phyloP scores from a whole-genome alignment of 2,113 vertebrate species.

The Anhinga anhinga region DNA sequence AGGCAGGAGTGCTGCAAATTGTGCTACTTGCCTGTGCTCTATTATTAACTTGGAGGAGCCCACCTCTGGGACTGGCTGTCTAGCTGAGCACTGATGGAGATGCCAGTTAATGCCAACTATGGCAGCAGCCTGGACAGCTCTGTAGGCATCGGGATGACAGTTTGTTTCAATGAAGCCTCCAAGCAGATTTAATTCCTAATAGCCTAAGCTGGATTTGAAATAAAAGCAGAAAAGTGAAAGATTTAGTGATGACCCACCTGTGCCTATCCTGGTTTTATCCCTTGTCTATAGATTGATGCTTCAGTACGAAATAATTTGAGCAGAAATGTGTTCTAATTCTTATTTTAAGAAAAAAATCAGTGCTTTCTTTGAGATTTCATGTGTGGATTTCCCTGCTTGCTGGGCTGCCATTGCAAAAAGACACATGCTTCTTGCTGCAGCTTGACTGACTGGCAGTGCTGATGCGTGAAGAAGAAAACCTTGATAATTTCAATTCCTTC shows the following conservation, averaged over 20 bases:
- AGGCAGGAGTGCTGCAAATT: not conserved
- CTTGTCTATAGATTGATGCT: not conserved
- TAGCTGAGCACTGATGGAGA: not conserved
- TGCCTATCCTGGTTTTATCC: not conserved
- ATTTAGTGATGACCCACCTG: not conserved
- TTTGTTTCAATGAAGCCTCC: not conserved
- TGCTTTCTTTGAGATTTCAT: not conserved
- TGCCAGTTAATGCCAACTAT: not conserved
- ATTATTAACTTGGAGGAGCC: not conserved
- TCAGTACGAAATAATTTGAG: not conserved
- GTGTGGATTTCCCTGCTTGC: not conserved
- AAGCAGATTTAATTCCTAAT: not conserved
- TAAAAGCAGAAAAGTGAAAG: not conserved
- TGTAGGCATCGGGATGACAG: not conserved
- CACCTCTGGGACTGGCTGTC: not conserved
- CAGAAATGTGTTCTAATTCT: not conserved
- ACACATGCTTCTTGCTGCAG: not conserved
- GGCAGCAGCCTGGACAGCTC: not conserved
- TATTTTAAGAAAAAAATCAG: not conserved
- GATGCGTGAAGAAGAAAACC: not conserved
- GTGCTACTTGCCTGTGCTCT: not conserved
- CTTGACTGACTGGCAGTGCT: not conserved
- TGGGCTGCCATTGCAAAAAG: not conserved
- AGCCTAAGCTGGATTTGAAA: not conserved
- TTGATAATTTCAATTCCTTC: not conserved